Conservation (phyloP, 2,888 invertebrate genomes). For the Drosophila nr. fundita region DNA sequence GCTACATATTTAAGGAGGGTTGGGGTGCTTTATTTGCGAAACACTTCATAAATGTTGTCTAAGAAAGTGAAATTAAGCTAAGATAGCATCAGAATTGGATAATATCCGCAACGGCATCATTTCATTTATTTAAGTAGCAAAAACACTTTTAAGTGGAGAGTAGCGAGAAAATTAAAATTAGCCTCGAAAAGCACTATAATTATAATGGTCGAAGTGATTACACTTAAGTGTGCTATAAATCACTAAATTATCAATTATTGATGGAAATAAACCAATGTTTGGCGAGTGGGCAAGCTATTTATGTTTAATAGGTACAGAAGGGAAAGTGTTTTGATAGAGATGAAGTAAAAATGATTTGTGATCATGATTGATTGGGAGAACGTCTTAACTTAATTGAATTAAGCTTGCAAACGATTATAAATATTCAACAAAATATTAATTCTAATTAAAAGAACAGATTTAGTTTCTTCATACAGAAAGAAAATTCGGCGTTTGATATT, state of each 20-base stretch:
- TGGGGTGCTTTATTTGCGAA: slow-evolving; percentile 8
- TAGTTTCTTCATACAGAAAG: too few species aligned
- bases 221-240: background rate
- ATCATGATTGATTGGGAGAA: background rate
- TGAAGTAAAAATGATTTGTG: background rate
- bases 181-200: background rate
- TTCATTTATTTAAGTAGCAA: slow-evolving; percentile 29
- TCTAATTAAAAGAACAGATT: background rate
- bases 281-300: background rate
- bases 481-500: too few species aligned
- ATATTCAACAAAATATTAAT: background rate
- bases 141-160: background rate
- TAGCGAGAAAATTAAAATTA: background rate
- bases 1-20: background rate
- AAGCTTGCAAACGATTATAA: background rate
- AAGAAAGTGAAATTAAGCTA: slow-evolving; percentile 24
- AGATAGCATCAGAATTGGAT: slow-evolving; percentile 47
- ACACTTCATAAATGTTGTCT: slow-evolving; percentile 36
- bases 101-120: slow-evolving; percentile 58
- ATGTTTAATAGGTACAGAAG: background rate
- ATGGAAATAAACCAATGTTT: background rate
- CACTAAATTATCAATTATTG: background rate
- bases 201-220: background rate
- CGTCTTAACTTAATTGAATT: background rate
- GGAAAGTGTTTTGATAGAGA: background rate